A percentile compares a stretch with the other conserved stretches of the same genome.
These are phyloP conservation scores for Argyra leucocephala DNA, from an alignment of 2,888 invertebrate species.

Conservation along the genomic window DNA sequence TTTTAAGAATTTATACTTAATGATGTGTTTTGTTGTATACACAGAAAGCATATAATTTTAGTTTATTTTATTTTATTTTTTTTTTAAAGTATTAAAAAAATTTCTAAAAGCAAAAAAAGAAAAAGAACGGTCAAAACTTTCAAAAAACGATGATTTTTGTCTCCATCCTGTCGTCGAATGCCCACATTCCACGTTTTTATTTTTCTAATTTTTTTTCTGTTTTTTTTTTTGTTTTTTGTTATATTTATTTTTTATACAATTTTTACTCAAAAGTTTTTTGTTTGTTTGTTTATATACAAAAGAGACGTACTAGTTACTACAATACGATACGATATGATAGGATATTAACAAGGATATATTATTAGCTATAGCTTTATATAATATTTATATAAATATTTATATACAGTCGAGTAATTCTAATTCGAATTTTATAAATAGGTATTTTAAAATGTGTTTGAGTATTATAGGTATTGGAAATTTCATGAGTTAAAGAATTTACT, in stretches of 20 bases:
- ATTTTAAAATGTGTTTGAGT: no score
- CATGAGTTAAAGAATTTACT: no score
- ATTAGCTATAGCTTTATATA: no score
- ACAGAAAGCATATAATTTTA: neutral
- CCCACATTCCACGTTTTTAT: constrained; percentile 2
- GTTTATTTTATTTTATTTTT: neutral
- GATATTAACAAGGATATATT: no score
- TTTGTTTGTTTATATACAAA: no score
- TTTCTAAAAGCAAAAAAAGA: neutral
- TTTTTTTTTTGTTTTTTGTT: neutral
- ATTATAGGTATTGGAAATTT: no score
- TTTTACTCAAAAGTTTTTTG: neutral
- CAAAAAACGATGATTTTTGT: neutral
- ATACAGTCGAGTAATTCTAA: no score
- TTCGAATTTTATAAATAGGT: no score
- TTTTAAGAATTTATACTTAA: constrained; percentile 46
- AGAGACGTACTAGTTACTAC: no score
- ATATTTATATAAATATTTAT: no score
- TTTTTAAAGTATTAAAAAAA: constrained; percentile 7
- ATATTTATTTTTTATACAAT: neutral
- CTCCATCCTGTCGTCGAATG: constrained; percentile 11
- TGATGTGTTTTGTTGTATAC: constrained; percentile 44
- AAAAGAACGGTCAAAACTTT: neutral
- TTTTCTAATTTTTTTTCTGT: neutral
- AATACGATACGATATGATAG: no score